Evolutionary conservation across 2,113 vertebrate genomes (phyloP).

Genomic region (Myanophis thanlyinensis): DNA sequence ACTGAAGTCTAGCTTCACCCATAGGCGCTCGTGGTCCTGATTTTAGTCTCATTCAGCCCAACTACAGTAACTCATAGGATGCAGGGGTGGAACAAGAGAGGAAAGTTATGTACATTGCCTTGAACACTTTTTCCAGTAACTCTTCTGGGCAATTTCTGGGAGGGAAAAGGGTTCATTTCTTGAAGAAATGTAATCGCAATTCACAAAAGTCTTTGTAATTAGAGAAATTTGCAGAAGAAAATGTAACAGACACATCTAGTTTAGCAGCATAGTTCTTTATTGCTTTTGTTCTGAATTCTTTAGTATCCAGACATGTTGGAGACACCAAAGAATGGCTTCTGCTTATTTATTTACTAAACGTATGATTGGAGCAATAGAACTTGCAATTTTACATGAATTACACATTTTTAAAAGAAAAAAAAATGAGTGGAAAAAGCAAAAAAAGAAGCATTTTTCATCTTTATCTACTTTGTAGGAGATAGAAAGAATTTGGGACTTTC

Average conservation of each 20-base stretch:
- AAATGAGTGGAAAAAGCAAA: background rate
- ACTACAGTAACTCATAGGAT: background rate
- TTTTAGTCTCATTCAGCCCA: background rate
- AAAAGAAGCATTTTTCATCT: background rate
- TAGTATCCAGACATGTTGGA: background rate
- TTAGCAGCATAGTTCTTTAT: background rate
- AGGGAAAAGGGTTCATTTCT: background rate
- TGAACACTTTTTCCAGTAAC: background rate
- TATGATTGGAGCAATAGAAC: background rate
- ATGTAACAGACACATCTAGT: background rate
- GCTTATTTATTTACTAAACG: background rate
- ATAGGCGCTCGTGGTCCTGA: background rate
- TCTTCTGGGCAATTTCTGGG: background rate
- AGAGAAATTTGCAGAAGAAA: background rate
- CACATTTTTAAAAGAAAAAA: background rate
- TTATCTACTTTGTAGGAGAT: background rate
- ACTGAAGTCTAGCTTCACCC: background rate
- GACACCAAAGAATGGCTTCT: background rate
- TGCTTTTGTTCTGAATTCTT: background rate
- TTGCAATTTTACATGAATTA: background rate
- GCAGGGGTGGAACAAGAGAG: background rate
- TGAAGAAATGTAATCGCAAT: background rate
- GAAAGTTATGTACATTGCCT: background rate
- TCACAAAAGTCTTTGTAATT: background rate
- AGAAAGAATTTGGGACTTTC: background rate